Evolutionary conservation across 2,797 vertebrate genomes (phyloP), one percentile per base, ranked within the genome.

Genomic region (Dryobates pubescens): DNA sequence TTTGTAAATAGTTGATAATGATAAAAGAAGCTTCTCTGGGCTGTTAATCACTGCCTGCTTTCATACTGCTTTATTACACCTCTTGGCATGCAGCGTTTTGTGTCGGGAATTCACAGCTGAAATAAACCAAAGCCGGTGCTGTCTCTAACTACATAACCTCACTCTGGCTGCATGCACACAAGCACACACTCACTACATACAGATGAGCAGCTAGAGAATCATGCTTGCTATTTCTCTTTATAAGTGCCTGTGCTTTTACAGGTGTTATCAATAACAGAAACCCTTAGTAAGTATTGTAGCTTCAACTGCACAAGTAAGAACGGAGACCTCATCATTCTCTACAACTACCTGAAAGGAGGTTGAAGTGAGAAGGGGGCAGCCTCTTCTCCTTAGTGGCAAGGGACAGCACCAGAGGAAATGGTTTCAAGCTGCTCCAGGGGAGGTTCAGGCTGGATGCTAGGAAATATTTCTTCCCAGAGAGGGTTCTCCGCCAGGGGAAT

Each of bases 1-100:
- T 95, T 96, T 97, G 94, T 96, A 97, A 96, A 96, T 94, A 89
- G 67, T 38, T 96, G 96, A 91, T 96, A 93, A 93, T 90, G 86
- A 95, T 83, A 84, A 91, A 95, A 95, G 84, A 92, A 94, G 81
- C 90, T 94, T 88, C 85, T 80, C 85, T 82, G 88, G 89, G 82
- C 88, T 81, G 86, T 96, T 97, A 96, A 96, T 96, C 82, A 87
- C 73, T 68, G 73, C 75, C 91, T 96, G 89, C 91, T 96, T 94
- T 92, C 93, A 83, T 91, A 93, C 88, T 92, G 89, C 89, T 91
- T 96, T 95, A 90, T 92, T 95, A 91, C 92, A 95, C 71, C 71
- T 93, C 51, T 95, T 86, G 0, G 1, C 15, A 1, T 56, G 51
- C 93, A 81, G 90, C 58, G 85, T 95, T 89, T 95, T 68, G 78